Base-by-base conservation (phyloP, 2,797 vertebrate genomes). In the Hafferia zeledoni region DNA sequence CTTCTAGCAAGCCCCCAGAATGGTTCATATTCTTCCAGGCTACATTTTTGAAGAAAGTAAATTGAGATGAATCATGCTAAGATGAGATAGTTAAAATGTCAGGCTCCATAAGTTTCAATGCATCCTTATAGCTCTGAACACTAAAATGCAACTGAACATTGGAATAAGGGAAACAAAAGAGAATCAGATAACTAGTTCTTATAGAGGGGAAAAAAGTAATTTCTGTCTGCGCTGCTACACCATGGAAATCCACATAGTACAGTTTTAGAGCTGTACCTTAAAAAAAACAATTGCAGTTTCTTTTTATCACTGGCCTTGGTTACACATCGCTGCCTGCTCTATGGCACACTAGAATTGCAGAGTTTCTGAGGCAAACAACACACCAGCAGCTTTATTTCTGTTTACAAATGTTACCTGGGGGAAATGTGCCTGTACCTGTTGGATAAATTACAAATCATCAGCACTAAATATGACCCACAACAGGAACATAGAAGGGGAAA, bases 61-160 rank as follows among this genome's bases (percentile, higher is more conserved):
- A 98, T 96, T 92, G 97, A 97, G 97, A 98, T 97, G 96, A 97
- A 97, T 97, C 97, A 93, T 72, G 64, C 85, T 91, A 95, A 96
- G 91, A 93, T 85, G 94, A 96, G 96, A 97, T 69, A 97, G 97
- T 97, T 98, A 97, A 97, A 97, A 97, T 91, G 97, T 96, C 97
- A 97, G 93, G 96, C 93, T 95, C 91, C 93, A 52, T 97, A 97
- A 96, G 97, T 97, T 96, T 97, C 97, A 98, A 83, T 94, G 88
- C 94, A 96, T 97, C 95, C 94, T 98, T 97, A 97, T 93, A 86
- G 89, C 95, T 95, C 93, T 93, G 92, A 96, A 96, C 95, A 94
- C 95, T 97, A 97, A 98, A 97, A 97, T 90, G 96, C 95, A 96
- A 93, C 93, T 57, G 94, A 98, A 97, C 89, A 88, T 50, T 84